Conservation (phyloP, 2,888 invertebrate species). For the Zaprionus lineosus region DNA sequence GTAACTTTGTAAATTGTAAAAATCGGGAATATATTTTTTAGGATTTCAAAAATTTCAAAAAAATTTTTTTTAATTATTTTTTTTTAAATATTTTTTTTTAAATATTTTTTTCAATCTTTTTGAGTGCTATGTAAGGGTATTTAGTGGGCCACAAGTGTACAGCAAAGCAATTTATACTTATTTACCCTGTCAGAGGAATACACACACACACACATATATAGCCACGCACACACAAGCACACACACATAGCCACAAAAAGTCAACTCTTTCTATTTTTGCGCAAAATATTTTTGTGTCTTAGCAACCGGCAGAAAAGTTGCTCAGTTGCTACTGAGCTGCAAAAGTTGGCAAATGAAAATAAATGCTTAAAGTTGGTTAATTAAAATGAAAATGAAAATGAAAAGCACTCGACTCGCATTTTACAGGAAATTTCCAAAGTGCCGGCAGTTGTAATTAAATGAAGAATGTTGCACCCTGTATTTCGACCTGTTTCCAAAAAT, state of each 20-base stretch:
- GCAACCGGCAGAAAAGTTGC: slow-evolving; percentile 33
- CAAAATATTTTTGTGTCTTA: slow-evolving; percentile 26
- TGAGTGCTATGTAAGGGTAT: no score
- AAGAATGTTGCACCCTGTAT: slow-evolving; percentile 27
- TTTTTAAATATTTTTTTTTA: no score
- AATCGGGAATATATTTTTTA: no score
- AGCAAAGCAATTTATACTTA: no score
- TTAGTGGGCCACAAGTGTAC: no score
- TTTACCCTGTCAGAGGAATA: no score
- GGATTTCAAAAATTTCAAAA: no score
- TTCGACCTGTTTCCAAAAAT: slow-evolving; percentile 1
- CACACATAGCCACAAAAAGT: slow-evolving; percentile 8
- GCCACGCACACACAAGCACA: not conserved
- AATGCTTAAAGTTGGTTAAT: slow-evolving; percentile 64
- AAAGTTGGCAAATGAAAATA: slow-evolving; percentile 64
- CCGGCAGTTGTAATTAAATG: slow-evolving; percentile 39
- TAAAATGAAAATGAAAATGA: slow-evolving; percentile 47
- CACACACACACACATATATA: not conserved
- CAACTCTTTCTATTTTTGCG: slow-evolving; percentile 22
- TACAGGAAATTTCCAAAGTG: slow-evolving; percentile 7
- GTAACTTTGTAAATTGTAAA: no score
- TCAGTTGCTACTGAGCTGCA: slow-evolving; percentile 40
- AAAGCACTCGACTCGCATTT: slow-evolving; percentile 33
- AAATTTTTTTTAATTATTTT: no score
- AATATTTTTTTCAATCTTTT: no score